These are phyloP conservation scores for Hephaestus fuliginosus DNA, from an alignment of 2,797 vertebrate genomes.

Conservation along the genomic window DNA sequence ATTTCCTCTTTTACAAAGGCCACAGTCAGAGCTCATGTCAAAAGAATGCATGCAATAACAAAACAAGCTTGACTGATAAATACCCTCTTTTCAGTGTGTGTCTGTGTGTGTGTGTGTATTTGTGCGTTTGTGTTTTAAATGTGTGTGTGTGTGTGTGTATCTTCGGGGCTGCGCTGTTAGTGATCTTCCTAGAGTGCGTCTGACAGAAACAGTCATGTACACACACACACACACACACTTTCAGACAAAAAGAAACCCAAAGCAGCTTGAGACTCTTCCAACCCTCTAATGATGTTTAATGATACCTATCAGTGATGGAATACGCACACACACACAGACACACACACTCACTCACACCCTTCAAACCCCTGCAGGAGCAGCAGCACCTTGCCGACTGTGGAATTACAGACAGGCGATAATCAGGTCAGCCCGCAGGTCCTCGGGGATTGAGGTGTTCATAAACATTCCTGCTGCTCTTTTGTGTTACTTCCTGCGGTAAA, in stretches of 20 bases:
- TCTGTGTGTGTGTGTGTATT: conserved; percentile 45
- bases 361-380: conserved; percentile 76
- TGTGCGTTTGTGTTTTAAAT: conserved; percentile 53
- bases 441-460: conserved; percentile 86
- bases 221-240: conserved; percentile 11
- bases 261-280: conserved; percentile 76
- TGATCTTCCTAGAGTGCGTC: conserved; percentile 83
- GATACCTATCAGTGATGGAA: conserved; percentile 81
- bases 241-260: conserved; percentile 46
- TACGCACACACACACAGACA: conserved; percentile 52
- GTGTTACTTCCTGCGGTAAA: conserved; percentile 86
- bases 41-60: conserved; percentile 84
- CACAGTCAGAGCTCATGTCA: conserved; percentile 83
- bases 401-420: conserved; percentile 89
- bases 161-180: conserved; percentile 77
- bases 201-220: conserved; percentile 74
- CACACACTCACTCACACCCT: conserved; percentile 58
- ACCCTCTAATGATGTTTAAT: conserved; percentile 84
- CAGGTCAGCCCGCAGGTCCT: conserved; percentile 86
- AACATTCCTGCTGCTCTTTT: conserved; percentile 86
- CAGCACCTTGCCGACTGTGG: conserved; percentile 86
- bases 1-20: conserved; percentile 85
- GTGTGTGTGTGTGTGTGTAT: conserved; percentile 45
- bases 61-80: conserved; percentile 83
- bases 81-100: conserved; percentile 67